Percentiles rank a stretch among this genome's conserved stretches.
phyloP scores from a whole-genome alignment of 2,888 invertebrate species.

The Cerastoderma edule region DNA sequence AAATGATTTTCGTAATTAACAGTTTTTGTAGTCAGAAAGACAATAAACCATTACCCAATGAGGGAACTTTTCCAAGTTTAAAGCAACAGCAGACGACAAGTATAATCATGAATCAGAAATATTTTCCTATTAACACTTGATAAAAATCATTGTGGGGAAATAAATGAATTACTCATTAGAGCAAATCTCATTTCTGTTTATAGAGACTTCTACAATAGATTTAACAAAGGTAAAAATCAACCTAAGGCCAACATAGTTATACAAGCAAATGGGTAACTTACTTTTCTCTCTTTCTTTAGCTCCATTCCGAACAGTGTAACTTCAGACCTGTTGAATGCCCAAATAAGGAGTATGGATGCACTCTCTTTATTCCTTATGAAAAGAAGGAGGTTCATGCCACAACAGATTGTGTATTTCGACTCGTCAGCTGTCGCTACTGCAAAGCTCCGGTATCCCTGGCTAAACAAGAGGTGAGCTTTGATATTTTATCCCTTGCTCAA shows the following conservation, averaged over 20 bases:
- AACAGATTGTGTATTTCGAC: conserved; percentile 51
- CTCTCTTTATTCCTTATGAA: conserved; percentile 27
- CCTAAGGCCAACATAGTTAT: neutral
- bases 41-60: neutral
- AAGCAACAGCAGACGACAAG: neutral
- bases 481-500: too few species aligned
- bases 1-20: neutral
- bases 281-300: conserved; percentile 30
- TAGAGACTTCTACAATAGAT: neutral
- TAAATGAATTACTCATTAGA: neutral
- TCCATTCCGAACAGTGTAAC: conserved; percentile 63
- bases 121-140: neutral
- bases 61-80: neutral
- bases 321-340: conserved; percentile 63
- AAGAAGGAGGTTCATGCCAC: conserved; percentile 35
- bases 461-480: conserved; percentile 24
- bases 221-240: too few species aligned
- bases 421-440: conserved; percentile 54
- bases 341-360: conserved; percentile 56
- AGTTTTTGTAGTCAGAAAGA: neutral
- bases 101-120: neutral
- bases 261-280: neutral
- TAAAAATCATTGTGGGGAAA: neutral
- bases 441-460: conserved; percentile 27
- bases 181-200: neutral